Percentiles rank a stretch among this genome's conserved stretches.
phyloP scores from a whole-genome alignment of 2,797 vertebrate species.

The Spatula versicolor region DNA sequence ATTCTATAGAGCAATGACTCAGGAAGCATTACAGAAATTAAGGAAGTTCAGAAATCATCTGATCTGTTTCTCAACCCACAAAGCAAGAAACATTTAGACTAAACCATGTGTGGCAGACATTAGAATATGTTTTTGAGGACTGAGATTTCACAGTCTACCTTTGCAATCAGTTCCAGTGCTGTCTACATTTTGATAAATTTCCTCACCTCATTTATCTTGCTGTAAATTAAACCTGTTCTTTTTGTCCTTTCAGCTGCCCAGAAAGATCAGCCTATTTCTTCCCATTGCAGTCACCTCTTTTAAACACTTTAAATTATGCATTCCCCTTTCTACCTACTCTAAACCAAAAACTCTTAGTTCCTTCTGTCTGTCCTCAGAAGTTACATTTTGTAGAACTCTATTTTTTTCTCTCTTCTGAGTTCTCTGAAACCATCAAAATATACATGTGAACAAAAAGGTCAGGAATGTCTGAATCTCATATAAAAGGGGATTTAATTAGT shows the following conservation, averaged over 20 bases:
- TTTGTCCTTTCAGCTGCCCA: background rate
- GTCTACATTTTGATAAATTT: background rate
- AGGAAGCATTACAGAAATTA: background rate
- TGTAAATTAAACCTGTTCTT: background rate
- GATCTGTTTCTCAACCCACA: background rate
- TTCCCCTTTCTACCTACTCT: background rate
- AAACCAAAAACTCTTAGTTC: background rate
- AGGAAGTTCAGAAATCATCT: background rate
- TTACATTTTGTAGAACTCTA: background rate
- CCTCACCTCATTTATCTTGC: background rate
- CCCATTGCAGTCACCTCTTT: background rate
- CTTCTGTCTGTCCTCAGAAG: background rate
- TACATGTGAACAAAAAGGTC: background rate
- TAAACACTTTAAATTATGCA: background rate
- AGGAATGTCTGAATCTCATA: background rate
- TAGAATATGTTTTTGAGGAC: background rate
- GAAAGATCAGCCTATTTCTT: background rate
- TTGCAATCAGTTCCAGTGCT: background rate
- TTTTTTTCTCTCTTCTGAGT: background rate
- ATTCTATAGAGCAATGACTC: background rate
- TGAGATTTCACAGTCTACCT: background rate
- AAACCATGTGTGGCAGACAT: background rate
- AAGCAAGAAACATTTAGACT: background rate
- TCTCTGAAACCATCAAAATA: background rate
- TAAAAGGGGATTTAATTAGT: background rate